Evolutionary conservation across 1,140 invertebrate genomes (phyloP).

Genomic region (Heliconius hermathena): DNA sequence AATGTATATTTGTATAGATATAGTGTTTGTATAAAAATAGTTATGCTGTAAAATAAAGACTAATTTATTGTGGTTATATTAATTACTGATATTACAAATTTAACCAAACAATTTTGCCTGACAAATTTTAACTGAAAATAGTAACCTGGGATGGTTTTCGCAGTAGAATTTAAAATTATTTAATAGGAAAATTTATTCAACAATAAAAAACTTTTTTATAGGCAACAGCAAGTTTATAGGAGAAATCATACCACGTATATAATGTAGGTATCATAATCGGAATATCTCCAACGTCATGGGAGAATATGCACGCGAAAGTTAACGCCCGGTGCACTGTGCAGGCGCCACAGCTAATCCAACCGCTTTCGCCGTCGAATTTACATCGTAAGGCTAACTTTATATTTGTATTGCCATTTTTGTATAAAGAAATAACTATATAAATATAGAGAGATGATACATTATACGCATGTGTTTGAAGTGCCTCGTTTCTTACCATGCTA

Average conservation of each 20-base stretch:
- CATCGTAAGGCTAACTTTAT: background rate
- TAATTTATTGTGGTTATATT: no score
- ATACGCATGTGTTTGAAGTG: background rate
- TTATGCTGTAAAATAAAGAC: no score
- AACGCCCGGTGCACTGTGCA: background rate
- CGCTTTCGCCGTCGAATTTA: conserved; percentile 11
- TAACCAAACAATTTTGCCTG: no score
- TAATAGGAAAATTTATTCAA: no score
- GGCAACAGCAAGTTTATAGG: background rate
- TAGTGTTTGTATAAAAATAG: no score
- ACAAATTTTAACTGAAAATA: no score
- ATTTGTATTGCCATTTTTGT: background rate
- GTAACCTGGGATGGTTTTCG: no score
- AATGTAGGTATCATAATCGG: conserved; percentile 6
- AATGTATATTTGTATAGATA: no score
- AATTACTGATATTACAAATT: no score
- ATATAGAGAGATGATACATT: background rate
- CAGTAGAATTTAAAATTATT: no score
- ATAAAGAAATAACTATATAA: background rate
- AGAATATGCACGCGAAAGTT: conserved; percentile 12
- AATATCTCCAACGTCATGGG: conserved; percentile 4
- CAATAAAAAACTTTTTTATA: background rate
- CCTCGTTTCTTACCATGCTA: background rate
- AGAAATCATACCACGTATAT: background rate
- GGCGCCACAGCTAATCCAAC: conserved; percentile 11